Evolutionary conservation across 1,140 invertebrate species (phyloP), one percentile per base, ranked within the genome.

Genomic region (Bradynema listronoti): DNA sequence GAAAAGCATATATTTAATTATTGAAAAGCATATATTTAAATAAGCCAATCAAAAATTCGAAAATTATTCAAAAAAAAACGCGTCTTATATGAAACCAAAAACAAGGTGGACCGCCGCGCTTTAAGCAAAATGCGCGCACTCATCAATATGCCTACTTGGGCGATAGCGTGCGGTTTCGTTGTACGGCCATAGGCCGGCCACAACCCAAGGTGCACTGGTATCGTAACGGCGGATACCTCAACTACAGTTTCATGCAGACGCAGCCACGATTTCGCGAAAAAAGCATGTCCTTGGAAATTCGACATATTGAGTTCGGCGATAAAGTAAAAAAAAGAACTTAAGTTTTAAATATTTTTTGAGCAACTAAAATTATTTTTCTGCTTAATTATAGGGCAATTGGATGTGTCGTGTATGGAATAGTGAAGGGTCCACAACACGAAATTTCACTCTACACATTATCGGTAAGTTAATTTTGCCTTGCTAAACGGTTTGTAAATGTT

Each of bases 401-500:
- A 62, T 56, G 16, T 75, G 73, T 49, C 66, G 72, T 45, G 73
- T 78, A 9, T 77, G 73, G 73, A 75, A 75, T 58, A 58, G 61
- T 36, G 65, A 75, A 46, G 73, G 73, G 19, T 68, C 62, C 9
- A 68, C 67, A 32, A 61, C 39, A 16, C 54, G 73, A 7, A 75
- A 77, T 49, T 75, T 78, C 52, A 78, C 75, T 16, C 29, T 75
- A 16, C 71, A 75, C 32, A 78, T 75, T 49, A 61, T 75, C 36
- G 73, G 73, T 75, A 61, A 58, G 75, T 74, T 6, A 22, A 51
- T 11, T 32, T 71, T 43, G 11, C 39, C 42, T 58, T 60, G 32
- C 34, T 29, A 43, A n/a, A n/a, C n/a, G n/a, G n/a, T n/a, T 63
- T 7, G 30, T 6, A 7, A n/a, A 39, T 7, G 49, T 30, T 50